Evolutionary conservation across 2,797 vertebrate species (phyloP), one percentile per base, ranked within the genome.

Genomic region (Eptatretus atami): DNA sequence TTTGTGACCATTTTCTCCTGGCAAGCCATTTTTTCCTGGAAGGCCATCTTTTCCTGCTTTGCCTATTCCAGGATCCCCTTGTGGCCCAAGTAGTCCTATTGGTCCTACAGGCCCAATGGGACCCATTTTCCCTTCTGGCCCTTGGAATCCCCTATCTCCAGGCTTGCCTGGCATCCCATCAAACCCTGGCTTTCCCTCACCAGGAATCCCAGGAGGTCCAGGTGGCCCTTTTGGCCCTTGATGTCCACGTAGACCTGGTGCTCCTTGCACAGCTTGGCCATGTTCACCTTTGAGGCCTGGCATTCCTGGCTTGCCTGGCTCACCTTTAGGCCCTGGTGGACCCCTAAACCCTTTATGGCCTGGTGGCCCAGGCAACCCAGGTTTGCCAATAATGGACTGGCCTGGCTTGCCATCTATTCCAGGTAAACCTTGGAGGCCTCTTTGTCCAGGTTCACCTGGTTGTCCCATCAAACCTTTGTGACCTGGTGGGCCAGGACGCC

Each of bases 401-500:
- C 92, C 92, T 2, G 83, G 80, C 3, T 87, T 85, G 1, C 92
- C 92, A 2, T 90, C 87, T 31, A 84, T 75, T 53, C 92, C 92
- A 0, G 86, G 84, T 3, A 83, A 82, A 4, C 92, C 92, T 1
- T 82, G 74, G 19, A 78, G 75, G 12, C 92, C 92, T 69, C 84
- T 74, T 52, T 76, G 74, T 52, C 92, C 92, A 70, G 83, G 82
- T 66, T 98, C 87, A 70, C 92, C 92, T 65, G 79, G 76, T 65
- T 77, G 77, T 63, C 92, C 92, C 1, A 75, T 72, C 67, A 92
- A 87, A 0, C 92, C 92, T 67, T 79, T 82, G 53, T 73, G 66
- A 44, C 90, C 92, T 0, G 77, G 72, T 69, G 80, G 79, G 63
- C 92, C 92, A 66, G 85, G 92, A 69, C 74, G 80, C 15, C 92